phyloP scores from a whole-genome alignment of 2,888 invertebrate genomes.

The Torymus texanus region DNA sequence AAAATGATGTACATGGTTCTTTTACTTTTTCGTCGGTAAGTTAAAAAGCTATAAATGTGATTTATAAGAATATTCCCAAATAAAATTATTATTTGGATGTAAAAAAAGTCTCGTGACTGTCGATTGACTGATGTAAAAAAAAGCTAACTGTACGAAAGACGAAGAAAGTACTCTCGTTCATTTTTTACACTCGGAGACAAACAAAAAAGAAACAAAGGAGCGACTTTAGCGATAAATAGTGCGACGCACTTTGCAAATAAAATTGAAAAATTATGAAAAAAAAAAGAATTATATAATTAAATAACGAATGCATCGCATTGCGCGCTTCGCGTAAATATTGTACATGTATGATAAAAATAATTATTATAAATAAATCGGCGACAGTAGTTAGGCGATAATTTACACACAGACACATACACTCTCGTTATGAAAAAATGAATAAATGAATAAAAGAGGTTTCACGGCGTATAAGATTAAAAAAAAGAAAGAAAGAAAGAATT shows the following conservation, averaged over 20 bases:
- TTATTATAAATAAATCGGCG: slow-evolving; percentile 44
- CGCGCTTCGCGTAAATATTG: slow-evolving; percentile 52
- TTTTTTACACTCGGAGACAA: slow-evolving; percentile 56
- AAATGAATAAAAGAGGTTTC: slow-evolving; percentile 6
- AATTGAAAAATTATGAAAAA: slow-evolving; percentile 31
- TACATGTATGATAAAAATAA: slow-evolving; percentile 44
- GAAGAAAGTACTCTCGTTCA: slow-evolving; percentile 58
- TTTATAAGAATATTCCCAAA: background rate
- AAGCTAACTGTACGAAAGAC: slow-evolving; percentile 52
- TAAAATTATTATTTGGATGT: slow-evolving; percentile 9
- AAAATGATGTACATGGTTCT: too few species aligned
- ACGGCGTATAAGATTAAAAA: background rate
- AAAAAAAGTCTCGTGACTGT: slow-evolving; percentile 54
- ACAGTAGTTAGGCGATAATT: slow-evolving; percentile 52
- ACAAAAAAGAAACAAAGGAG: slow-evolving; percentile 33
- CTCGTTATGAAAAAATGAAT: slow-evolving; percentile 36
- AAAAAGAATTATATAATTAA: slow-evolving; percentile 12
- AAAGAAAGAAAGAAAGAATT: slow-evolving; percentile 6
- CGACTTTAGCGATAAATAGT: slow-evolving; percentile 39
- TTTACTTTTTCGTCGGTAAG: too few species aligned
- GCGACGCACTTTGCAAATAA: slow-evolving; percentile 51
- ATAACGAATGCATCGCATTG: slow-evolving; percentile 39
- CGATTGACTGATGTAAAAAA: slow-evolving; percentile 55
- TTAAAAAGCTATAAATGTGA: background rate
- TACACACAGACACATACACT: slow-evolving; percentile 41